Conservation (phyloP, 2,113 vertebrate species). For the Peromyscus maniculatus region DNA sequence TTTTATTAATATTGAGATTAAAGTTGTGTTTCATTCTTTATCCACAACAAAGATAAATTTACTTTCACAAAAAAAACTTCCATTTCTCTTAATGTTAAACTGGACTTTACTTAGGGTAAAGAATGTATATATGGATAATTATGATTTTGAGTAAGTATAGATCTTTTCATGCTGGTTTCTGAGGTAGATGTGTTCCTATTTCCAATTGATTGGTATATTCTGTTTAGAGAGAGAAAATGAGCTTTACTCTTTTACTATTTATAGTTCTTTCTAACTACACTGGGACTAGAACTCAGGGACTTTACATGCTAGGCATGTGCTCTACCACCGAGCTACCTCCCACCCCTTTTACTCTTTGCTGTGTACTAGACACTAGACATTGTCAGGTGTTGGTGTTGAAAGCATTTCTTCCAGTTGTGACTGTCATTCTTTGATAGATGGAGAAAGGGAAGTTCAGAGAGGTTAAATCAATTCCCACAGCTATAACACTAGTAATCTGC, state of each 20-base stretch:
- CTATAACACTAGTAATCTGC: neutral
- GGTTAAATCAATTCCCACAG: constrained; percentile 8
- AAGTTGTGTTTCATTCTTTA: constrained; percentile 32
- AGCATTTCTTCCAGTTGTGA: constrained; percentile 17
- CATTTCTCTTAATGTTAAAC: constrained; percentile 69
- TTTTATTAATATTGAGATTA: constrained; percentile 29
- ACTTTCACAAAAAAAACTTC: constrained; percentile 62
- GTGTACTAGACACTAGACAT: neutral
- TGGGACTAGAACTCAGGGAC: neutral
- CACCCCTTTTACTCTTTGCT: neutral
- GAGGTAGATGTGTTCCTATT: constrained; percentile 75
- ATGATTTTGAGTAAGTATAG: constrained; percentile 79
- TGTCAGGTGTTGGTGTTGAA: neutral
- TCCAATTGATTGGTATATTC: constrained; percentile 55
- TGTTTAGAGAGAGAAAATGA: neutral
- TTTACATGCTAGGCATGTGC: too few relatives aligned
- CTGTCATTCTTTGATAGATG: constrained; percentile 36
- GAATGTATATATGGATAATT: constrained; percentile 76
- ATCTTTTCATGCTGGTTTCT: constrained; percentile 59
- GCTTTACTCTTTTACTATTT: neutral
- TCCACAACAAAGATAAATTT: constrained; percentile 64
- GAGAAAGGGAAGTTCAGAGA: neutral
- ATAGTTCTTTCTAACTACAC: neutral
- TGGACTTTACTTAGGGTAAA: constrained; percentile 70
- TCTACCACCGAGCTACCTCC: neutral